phyloP scores from a whole-genome alignment of 1,140 invertebrate genomes.

The Rhopalosiphum padi region DNA sequence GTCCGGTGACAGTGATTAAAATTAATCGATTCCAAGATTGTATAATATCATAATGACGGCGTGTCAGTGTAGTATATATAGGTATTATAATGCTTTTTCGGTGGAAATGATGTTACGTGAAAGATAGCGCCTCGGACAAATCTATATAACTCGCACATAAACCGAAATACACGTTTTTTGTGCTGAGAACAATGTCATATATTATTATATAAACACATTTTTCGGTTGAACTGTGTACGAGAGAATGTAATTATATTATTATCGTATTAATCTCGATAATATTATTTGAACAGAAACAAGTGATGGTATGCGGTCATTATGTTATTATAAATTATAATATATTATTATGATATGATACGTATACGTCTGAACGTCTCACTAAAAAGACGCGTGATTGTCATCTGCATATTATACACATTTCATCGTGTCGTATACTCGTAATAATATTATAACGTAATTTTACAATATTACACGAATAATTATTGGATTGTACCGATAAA shows the following conservation, averaged over 20 bases:
- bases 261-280: neutral
- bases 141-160: neutral
- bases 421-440: neutral
- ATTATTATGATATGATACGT: too few relatives aligned
- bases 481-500: neutral
- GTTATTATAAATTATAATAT: neutral
- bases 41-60: neutral
- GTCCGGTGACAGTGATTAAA: constrained; percentile 11
- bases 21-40: neutral
- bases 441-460: neutral
- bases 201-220: neutral
- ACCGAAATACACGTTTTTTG: neutral
- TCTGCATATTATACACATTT: neutral
- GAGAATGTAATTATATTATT: neutral
- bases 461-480: neutral
- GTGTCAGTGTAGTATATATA: neutral
- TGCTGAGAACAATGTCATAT: neutral
- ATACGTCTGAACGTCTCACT: too few relatives aligned
- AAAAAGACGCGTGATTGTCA: neutral
- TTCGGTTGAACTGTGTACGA: neutral
- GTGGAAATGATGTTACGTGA: neutral
- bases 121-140: neutral
- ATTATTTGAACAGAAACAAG: neutral
- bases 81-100: neutral
- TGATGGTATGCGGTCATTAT: neutral